Conservation (phyloP, 2,888 invertebrate species). For the Orthosia incerta region DNA sequence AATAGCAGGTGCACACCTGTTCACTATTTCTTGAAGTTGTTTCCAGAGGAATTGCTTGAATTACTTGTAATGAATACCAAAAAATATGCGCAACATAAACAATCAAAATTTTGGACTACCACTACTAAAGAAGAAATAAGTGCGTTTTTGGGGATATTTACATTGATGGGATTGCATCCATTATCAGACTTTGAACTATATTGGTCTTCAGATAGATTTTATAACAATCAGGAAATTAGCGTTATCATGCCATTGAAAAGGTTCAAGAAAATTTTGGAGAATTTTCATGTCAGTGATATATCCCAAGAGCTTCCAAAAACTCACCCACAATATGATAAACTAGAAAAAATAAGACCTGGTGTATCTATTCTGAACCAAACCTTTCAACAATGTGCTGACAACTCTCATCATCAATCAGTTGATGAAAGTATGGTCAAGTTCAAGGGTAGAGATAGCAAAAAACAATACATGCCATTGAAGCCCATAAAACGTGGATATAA, state of each 20-base stretch:
- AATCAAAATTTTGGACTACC: conserved; percentile 3
- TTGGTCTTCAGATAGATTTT: conserved; percentile 39
- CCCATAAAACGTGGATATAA: conserved; percentile 14
- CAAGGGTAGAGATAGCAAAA: conserved; percentile 49
- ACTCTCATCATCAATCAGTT: conserved; percentile 11
- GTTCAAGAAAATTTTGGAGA: conserved; percentile 21
- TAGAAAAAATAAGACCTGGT: conserved; percentile 6
- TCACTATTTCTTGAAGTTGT: no score
- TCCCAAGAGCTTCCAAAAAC: conserved; percentile 3
- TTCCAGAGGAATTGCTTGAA: no score
- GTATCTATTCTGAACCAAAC: conserved; percentile 13
- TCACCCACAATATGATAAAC: conserved; percentile 13
- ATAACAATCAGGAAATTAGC: conserved; percentile 14
- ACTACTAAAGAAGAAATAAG: conserved; percentile 35
- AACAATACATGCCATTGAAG: conserved; percentile 56
- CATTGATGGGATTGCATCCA: conserved; percentile 36
- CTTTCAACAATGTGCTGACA: conserved; percentile 8
- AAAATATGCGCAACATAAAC: conserved; percentile 26
- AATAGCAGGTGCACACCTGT: no score
- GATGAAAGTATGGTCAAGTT: conserved; percentile 57
- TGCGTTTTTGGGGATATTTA: conserved; percentile 50
- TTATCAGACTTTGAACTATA: conserved; percentile 43
- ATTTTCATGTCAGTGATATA: conserved; percentile 13
- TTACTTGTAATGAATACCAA: conserved; percentile 3
- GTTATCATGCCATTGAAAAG: conserved; percentile 9